Conservation (phyloP, 2,797 vertebrate species). For the Coilia nasus region DNA sequence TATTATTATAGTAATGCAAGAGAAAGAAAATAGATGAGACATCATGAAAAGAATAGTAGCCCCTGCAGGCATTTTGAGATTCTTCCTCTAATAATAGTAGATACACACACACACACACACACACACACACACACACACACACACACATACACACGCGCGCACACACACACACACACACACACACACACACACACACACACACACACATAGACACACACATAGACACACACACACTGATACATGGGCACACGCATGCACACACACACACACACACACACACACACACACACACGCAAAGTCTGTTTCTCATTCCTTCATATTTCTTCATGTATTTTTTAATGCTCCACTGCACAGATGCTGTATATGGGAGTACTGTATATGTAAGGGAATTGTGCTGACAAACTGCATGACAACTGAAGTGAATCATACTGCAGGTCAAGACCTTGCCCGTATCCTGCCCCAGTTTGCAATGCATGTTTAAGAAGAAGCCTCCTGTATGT, state of each 20-base stretch:
- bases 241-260: not conserved
- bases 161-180: not conserved
- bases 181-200: not conserved
- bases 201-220: not conserved
- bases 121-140: not conserved
- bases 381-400: not conserved
- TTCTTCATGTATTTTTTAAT: not conserved
- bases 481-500: not conserved
- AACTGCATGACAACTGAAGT: not conserved
- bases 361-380: not conserved
- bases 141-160: not conserved
- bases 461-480: not conserved
- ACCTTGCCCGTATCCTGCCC: not conserved
- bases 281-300: not conserved
- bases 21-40: constrained; percentile 53
- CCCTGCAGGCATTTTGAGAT: constrained; percentile 6
- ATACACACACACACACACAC: not conserved
- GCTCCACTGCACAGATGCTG: not conserved
- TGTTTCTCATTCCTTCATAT: not conserved
- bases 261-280: not conserved
- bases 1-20: constrained; percentile 32
- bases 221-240: not conserved
- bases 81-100: not conserved
- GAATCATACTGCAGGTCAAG: not conserved
- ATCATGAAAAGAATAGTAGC: not conserved